Percentiles rank a stretch among this genome's conserved stretches.
phyloP scores from a whole-genome alignment of 2,888 invertebrate species.

The Lepidonotus clava region DNA sequence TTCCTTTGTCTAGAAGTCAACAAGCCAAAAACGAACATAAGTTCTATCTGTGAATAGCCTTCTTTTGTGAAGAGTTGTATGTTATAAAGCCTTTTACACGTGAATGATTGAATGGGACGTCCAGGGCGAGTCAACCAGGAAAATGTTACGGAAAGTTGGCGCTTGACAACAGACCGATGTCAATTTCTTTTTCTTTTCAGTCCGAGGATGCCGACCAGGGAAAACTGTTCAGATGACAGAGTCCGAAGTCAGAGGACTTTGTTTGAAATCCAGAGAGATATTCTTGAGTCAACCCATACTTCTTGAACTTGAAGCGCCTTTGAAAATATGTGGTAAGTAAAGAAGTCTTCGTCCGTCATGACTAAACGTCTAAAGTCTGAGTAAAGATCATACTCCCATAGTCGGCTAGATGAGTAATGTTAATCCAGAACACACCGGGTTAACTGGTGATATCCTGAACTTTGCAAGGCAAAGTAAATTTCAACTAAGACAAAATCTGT shows the following conservation, averaged over 20 bases:
- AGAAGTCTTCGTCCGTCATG: neutral
- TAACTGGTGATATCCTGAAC: too few relatives aligned
- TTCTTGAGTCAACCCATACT: conserved; percentile 84
- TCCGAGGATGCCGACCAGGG: conserved; percentile 92
- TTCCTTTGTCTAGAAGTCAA: neutral
- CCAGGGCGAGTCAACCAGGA: conserved; percentile 30
- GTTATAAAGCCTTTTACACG: neutral
- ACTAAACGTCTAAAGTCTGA: too few relatives aligned
- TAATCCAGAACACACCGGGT: too few relatives aligned
- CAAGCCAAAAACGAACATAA: neutral
- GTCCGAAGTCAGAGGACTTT: conserved; percentile 81
- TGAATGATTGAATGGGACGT: conserved; percentile 20
- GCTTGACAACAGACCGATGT: conserved; percentile 15
- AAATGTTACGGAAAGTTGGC: conserved; percentile 48
- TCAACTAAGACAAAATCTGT: too few relatives aligned
- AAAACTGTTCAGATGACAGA: conserved; percentile 84
- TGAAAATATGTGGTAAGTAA: conserved; percentile 83
- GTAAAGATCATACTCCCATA: too few relatives aligned
- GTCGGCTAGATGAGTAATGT: too few relatives aligned
- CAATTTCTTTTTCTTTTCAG: conserved; percentile 72
- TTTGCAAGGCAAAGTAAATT: too few relatives aligned
- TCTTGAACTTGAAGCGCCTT: conserved; percentile 83
- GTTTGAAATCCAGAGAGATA: conserved; percentile 83
- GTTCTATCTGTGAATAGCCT: neutral
- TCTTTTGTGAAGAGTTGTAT: neutral